A percentile compares a stretch with the other conserved stretches of the same genome.
Evolutionary conservation across 2,797 vertebrate species (phyloP).

Genomic region (Labroides dimidiatus): DNA sequence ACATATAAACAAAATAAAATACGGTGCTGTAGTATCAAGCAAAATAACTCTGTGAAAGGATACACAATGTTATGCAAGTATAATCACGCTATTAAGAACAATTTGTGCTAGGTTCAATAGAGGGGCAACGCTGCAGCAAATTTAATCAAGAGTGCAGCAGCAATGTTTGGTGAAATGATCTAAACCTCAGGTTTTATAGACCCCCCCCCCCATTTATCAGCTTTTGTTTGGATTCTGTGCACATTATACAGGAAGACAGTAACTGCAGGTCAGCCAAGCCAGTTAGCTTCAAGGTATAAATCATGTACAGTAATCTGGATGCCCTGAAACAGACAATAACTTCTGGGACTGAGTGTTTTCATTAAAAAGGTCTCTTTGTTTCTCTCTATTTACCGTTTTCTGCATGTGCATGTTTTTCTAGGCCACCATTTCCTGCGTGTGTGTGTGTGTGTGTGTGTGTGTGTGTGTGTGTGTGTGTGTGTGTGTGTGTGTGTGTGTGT

Average conservation of each 20-base stretch:
- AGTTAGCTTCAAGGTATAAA: constrained; percentile 20
- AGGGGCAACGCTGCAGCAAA: constrained; percentile 10
- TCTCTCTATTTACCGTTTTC: not conserved
- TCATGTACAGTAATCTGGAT: constrained; percentile 23
- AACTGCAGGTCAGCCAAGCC: constrained; percentile 17
- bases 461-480: not conserved
- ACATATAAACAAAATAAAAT: constrained; percentile 25
- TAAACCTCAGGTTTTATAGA: constrained; percentile 4
- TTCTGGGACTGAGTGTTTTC: constrained; percentile 1
- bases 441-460: constrained; percentile 17
- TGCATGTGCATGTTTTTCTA: constrained; percentile 15
- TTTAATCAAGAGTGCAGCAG: constrained; percentile 1
- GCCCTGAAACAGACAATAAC: constrained; percentile 13
- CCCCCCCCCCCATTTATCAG: not conserved
- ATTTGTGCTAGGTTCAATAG: constrained; percentile 14
- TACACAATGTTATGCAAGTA: not conserved
- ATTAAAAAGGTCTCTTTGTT: constrained; percentile 8
- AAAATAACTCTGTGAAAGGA: constrained; percentile 6
- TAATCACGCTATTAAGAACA: constrained; percentile 14
- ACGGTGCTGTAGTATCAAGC: not conserved
- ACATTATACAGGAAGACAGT: constrained; percentile 1
- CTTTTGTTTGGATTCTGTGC: constrained; percentile 2
- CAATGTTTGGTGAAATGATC: not conserved
- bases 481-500: constrained; percentile 23
- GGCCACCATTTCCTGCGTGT: not conserved